Evolutionary conservation across 30 jellyfish, hydroid and myxozoan species (phyloP), one percentile per base, ranked within the genome.

Genomic region (Turritopsis rubra): DNA sequence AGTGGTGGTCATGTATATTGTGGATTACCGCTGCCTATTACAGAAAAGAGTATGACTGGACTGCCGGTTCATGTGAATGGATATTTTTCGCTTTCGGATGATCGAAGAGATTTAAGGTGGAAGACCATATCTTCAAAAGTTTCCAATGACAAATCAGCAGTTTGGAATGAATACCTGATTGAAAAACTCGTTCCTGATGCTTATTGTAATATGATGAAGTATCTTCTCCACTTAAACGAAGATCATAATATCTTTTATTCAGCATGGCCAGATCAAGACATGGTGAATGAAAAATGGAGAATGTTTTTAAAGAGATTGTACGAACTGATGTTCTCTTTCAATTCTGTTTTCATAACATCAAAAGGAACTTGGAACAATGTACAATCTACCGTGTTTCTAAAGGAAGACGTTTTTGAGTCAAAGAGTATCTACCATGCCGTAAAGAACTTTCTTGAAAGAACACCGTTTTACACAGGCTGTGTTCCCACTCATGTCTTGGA

Each of bases 1-100:
- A 22, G 17, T 23, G 91, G 86, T 73, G 97, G 97, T 26, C 97
- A 89, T 81, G 54, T 89, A 20, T 89, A 79, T 71, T 89, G 95
- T 76, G 90, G 82, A 18, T 82, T 89, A 70, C 97, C 97, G 5
- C 83, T 89, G 22, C 97, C 97, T 26, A 30, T 85, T 21, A 28
- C 71, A 41, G 83, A 77, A 75, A 73, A 65, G n/a, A 71, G 81
- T 65, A 28, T 79, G 29, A 89, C 97, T 5, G 94, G 95, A 0
- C 85, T 89, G 28, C 95, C 97, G 23, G 95, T 89, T 16, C 97
- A 89, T 71, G 89, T 89, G 29, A 89, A 89, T 60, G 97, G 97
- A n/a, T 85, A 21, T 76, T 89, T 89, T 75, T 94, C 95, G 0
- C 91, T 89, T 28, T 86, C 91, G 25, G 87, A 85, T 18, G 97